A percentile compares a stretch with the other conserved stretches of the same genome.
Conservation (phyloP, 2,113 vertebrate genomes). For the Blennius ocellaris region DNA sequence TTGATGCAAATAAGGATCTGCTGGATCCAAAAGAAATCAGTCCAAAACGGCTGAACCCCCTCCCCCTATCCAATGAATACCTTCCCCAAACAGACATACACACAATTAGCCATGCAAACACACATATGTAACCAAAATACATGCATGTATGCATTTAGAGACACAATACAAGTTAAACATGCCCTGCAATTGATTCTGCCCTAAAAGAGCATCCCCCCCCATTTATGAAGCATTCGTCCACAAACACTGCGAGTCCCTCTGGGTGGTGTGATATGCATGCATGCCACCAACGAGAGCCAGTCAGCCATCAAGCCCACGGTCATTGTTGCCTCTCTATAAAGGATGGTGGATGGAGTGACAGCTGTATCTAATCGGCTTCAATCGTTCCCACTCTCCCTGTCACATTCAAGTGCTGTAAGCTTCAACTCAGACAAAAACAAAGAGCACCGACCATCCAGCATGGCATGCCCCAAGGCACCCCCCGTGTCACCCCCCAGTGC, state of each 20-base stretch:
- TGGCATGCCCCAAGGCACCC: slow-evolving; percentile 62
- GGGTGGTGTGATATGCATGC: slow-evolving; percentile 43
- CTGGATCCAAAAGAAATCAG: slow-evolving; percentile 33
- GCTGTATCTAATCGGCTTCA: slow-evolving; percentile 83
- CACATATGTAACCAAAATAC: slow-evolving; percentile 8
- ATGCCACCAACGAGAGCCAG: slow-evolving; percentile 64
- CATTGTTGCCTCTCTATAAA: slow-evolving; percentile 71
- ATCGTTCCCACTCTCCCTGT: slow-evolving; percentile 74
- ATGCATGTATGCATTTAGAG: slow-evolving; percentile 14
- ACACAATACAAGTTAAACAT: slow-evolving; percentile 13
- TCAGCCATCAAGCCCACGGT: slow-evolving; percentile 55
- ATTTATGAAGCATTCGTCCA: slow-evolving; percentile 25
- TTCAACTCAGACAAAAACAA: slow-evolving; percentile 77
- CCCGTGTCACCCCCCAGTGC: slow-evolving; percentile 57
- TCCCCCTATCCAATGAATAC: not conserved
- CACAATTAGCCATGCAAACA: slow-evolving; percentile 18
- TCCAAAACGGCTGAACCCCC: slow-evolving; percentile 44
- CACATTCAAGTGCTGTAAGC: slow-evolving; percentile 79
- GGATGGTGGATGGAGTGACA: slow-evolving; percentile 75
- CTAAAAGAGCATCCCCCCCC: slow-evolving; percentile 12
- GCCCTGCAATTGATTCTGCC: slow-evolving; percentile 14
- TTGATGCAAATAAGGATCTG: slow-evolving; percentile 38
- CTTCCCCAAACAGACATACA: slow-evolving; percentile 20
- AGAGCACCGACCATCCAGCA: slow-evolving; percentile 63
- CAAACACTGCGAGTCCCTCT: slow-evolving; percentile 9